These are phyloP conservation scores for Diplazon laetatorius DNA, from an alignment of 2,888 invertebrate species.

Conservation along the genomic window DNA sequence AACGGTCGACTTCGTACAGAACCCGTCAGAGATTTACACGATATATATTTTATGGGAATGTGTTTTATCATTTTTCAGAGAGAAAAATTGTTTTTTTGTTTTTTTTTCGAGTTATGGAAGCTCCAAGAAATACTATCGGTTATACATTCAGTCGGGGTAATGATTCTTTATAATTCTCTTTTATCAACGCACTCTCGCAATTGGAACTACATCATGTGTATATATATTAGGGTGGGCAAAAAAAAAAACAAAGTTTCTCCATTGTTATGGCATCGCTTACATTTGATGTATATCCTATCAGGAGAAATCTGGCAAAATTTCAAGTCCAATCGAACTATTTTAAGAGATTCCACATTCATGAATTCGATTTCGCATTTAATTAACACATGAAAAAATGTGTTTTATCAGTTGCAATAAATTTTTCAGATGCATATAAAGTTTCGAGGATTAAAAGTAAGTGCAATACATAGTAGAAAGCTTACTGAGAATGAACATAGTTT, in stretches of 20 bases:
- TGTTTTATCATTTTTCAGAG: constrained; percentile 42
- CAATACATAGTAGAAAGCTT: too few relatives aligned
- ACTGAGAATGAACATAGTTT: too few relatives aligned
- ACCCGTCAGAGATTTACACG: too few relatives aligned
- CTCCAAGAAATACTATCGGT: constrained; percentile 61
- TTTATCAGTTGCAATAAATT: background rate
- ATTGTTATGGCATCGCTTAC: background rate
- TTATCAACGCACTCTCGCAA: constrained; percentile 34
- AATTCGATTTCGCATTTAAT: too few relatives aligned
- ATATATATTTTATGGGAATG: too few relatives aligned
- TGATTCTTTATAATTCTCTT: constrained; percentile 44
- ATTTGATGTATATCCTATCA: too few relatives aligned
- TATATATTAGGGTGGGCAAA: constrained; percentile 5
- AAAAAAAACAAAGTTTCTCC: background rate
- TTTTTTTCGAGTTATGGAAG: constrained; percentile 55
- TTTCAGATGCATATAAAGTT: too few relatives aligned
- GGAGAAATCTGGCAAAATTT: too few relatives aligned
- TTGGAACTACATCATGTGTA: constrained; percentile 38
- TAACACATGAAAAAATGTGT: background rate
- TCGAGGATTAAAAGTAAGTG: too few relatives aligned
- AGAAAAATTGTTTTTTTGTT: constrained; percentile 27
- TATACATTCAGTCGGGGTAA: constrained; percentile 59
- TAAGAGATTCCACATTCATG: too few relatives aligned
- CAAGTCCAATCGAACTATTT: too few relatives aligned
- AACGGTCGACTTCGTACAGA: too few relatives aligned